Conservation (phyloP, 2,797 vertebrate species). For the Hephaestus fuliginosus region DNA sequence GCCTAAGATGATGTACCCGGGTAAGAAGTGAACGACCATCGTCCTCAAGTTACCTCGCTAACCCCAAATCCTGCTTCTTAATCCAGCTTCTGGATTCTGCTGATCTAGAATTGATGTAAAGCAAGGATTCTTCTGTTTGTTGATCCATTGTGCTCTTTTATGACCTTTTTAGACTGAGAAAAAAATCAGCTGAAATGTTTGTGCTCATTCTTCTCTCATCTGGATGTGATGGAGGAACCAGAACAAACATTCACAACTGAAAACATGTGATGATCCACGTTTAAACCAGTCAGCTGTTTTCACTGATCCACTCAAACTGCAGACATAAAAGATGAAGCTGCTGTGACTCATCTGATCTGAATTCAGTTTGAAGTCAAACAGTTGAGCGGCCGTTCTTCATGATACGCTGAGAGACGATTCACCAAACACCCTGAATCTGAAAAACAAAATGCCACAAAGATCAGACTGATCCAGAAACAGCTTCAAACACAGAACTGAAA, state of each 20-base stretch:
- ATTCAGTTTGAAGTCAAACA: constrained; percentile 7
- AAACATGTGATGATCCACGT: background rate
- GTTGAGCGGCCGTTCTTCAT: constrained; percentile 9
- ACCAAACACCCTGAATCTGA: background rate
- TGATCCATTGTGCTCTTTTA: too few relatives aligned
- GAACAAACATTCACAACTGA: background rate
- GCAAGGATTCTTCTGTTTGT: too few relatives aligned
- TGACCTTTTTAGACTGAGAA: too few relatives aligned
- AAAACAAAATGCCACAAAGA: background rate
- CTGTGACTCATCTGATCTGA: constrained; percentile 40
- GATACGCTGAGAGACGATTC: background rate
- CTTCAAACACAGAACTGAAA: background rate
- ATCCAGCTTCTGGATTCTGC: too few relatives aligned
- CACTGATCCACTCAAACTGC: background rate
- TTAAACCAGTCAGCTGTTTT: constrained; percentile 25
- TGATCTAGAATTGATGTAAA: too few relatives aligned
- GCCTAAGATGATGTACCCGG: too few relatives aligned
- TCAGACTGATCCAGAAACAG: background rate
- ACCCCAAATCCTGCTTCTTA: too few relatives aligned
- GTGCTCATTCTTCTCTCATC: background rate
- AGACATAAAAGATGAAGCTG: background rate
- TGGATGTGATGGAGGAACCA: background rate
- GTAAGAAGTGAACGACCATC: too few relatives aligned
- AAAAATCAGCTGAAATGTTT: background rate
- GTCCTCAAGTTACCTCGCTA: too few relatives aligned